phyloP scores from a whole-genome alignment of 64 coral and sea anemone genomes.

The Catalaphyllia jardinei region DNA sequence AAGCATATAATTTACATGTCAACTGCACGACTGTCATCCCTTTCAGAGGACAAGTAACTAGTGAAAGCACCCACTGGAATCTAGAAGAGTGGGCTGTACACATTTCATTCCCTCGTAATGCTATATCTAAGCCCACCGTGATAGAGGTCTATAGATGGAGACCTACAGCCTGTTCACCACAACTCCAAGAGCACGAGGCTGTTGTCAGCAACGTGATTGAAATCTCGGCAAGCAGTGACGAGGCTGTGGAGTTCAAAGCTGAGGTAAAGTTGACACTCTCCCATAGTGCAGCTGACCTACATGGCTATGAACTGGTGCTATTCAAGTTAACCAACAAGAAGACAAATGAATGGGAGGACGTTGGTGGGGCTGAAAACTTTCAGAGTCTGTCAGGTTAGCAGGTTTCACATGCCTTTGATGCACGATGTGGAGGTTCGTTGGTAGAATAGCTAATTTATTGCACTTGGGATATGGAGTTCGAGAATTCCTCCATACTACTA shows the following conservation, averaged over 20 bases:
- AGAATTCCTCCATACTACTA: too few relatives aligned
- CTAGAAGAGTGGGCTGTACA: not conserved
- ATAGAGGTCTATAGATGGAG: constrained; percentile 4
- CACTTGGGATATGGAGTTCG: too few relatives aligned
- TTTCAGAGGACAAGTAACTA: not conserved
- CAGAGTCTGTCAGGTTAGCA: not conserved
- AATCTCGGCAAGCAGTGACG: not conserved
- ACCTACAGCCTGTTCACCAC: not conserved
- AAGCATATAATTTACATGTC: too few relatives aligned
- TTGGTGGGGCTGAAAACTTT: not conserved
- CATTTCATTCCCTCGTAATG: not conserved
- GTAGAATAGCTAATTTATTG: too few relatives aligned
- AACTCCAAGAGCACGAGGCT: not conserved
- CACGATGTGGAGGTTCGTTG: not conserved
- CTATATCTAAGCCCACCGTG: not conserved
- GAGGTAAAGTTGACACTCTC: not conserved
- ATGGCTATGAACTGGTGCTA: constrained; percentile 6
- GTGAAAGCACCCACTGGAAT: not conserved
- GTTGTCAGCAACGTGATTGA: constrained; percentile 13
- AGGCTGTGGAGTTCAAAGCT: not conserved
- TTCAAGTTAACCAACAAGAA: not conserved
- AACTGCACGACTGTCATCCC: too few relatives aligned
- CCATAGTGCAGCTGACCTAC: not conserved
- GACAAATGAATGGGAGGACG: not conserved
- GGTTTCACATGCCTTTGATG: not conserved